phyloP scores from a whole-genome alignment of 2,888 invertebrate genomes.

The Ametastegia equiseti region DNA sequence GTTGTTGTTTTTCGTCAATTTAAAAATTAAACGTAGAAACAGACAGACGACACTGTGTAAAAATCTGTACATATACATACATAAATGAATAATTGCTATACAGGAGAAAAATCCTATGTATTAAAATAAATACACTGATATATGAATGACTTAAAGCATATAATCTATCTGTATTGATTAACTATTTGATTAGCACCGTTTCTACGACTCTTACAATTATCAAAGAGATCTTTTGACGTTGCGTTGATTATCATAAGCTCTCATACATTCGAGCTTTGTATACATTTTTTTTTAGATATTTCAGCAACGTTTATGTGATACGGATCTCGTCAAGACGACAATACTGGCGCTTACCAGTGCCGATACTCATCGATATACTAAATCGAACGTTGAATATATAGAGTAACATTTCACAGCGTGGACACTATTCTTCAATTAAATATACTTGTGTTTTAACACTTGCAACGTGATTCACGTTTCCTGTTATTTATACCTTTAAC shows the following conservation, averaged over 20 bases:
- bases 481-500: not conserved
- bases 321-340: conserved; percentile 66
- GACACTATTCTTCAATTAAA: conserved; percentile 2
- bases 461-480: not conserved
- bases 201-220: not conserved
- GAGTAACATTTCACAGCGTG: not conserved
- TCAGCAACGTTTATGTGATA: conserved; percentile 67
- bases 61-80: not conserved
- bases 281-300: conserved; percentile 51
- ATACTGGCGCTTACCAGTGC: conserved; percentile 64
- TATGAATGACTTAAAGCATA: not conserved
- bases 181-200: not conserved
- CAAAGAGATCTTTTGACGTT: conserved; percentile 21
- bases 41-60: not conserved
- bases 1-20: no score
- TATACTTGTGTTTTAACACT: not conserved
- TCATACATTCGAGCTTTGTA: not conserved
- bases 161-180: not conserved
- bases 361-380: conserved; percentile 47
- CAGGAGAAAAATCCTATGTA: not conserved
- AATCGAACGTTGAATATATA: not conserved
- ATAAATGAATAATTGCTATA: not conserved
- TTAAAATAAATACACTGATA: not conserved
- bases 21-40: not conserved
- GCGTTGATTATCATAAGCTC: not conserved